phyloP scores from a whole-genome alignment of 2,113 vertebrate genomes.

The Pteruthius melanotis region DNA sequence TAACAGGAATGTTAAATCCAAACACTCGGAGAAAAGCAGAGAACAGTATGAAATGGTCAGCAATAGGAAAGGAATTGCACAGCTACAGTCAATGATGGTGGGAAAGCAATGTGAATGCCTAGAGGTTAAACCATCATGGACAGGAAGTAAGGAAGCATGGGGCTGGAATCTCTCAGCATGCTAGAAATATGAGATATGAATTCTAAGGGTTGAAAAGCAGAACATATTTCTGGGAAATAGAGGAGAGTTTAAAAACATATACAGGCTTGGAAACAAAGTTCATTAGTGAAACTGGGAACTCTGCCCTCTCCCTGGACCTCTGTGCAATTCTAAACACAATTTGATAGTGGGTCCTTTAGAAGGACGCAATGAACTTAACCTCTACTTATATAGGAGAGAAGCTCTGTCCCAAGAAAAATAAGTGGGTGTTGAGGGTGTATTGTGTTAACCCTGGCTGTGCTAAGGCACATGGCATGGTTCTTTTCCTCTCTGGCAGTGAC shows the following conservation, averaged over 20 bases:
- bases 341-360: not conserved
- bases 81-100: fast-evolving
- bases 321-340: not conserved
- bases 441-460: not conserved
- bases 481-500: not conserved
- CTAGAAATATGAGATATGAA: not conserved
- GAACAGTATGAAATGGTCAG: not conserved
- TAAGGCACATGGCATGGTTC: not conserved
- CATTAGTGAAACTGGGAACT: not conserved
- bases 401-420: not conserved
- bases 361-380: not conserved
- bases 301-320: not conserved
- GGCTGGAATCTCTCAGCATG: not conserved
- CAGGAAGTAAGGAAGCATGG: not conserved
- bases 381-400: not conserved
- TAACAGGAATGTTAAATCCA: not conserved
- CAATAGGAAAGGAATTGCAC: not conserved
- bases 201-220: not conserved
- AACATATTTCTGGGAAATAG: slow-evolving; percentile 42
- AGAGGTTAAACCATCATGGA: not conserved
- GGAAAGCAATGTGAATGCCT: not conserved
- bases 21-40: not conserved
- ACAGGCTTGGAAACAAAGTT: not conserved
- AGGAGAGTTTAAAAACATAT: not conserved
- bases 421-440: not conserved